These are phyloP conservation scores for Taxidea taxus DNA, from an alignment of 2,113 vertebrate species.

Conservation along the genomic window DNA sequence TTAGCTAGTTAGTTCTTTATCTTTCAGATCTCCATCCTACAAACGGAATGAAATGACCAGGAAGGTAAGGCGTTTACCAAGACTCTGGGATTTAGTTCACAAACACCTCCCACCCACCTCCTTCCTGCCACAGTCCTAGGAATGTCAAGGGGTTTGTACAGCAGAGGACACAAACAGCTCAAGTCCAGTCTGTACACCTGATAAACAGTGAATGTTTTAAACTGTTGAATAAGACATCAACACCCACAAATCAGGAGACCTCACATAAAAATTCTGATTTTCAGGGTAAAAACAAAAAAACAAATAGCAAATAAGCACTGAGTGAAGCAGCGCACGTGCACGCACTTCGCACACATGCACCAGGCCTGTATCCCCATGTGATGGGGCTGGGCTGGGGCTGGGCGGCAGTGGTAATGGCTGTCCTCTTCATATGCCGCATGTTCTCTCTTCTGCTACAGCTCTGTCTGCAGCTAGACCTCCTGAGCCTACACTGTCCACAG, in stretches of 20 bases:
- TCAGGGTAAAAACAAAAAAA: not conserved
- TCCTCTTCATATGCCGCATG: rapidly evolving
- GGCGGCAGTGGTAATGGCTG: rapidly evolving
- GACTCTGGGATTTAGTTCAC: not conserved
- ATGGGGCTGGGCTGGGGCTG: rapidly evolving
- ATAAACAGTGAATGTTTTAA: not conserved
- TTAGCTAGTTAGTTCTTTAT: constrained; percentile 59
- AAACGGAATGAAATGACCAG: not conserved
- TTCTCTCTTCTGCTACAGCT: not conserved
- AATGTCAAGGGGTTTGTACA: not conserved
- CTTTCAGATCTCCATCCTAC: constrained; percentile 23
- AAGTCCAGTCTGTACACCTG: not conserved
- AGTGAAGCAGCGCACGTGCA: rapidly evolving
- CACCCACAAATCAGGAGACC: not conserved
- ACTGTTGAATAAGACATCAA: not conserved
- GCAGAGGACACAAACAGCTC: not conserved
- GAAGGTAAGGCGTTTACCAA: not conserved
- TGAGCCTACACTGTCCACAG: not conserved
- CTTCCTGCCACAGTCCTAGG: not conserved
- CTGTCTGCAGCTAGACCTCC: not conserved
- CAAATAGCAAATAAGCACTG: not conserved
- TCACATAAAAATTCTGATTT: not conserved
- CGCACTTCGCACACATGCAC: not conserved
- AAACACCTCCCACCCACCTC: not conserved
- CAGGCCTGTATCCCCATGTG: not conserved